These are phyloP conservation scores for Actinemys pallida DNA, from an alignment of 2,113 vertebrate genomes.

Conservation along the genomic window DNA sequence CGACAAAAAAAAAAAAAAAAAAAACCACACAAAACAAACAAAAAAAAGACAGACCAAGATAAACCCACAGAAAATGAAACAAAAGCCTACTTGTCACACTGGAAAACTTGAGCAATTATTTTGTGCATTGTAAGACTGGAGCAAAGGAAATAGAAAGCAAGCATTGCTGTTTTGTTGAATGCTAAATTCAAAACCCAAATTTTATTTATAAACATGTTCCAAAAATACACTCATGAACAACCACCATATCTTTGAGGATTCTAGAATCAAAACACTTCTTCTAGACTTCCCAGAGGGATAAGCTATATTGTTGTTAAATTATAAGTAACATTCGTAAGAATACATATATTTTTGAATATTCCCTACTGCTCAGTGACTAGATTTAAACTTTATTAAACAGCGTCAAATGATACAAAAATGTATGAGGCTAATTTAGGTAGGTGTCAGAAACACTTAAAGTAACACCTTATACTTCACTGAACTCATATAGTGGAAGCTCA, in stretches of 20 bases:
- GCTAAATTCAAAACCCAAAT: background rate
- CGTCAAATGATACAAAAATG: background rate
- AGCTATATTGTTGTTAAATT: background rate
- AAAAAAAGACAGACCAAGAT: background rate
- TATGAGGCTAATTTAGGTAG: background rate
- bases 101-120: background rate
- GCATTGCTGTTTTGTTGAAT: background rate
- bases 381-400: background rate
- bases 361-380: fast-evolving
- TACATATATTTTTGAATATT: fast-evolving
- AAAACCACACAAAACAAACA: no score
- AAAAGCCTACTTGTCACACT: background rate
- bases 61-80: background rate
- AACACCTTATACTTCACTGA: background rate
- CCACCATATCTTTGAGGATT: background rate
- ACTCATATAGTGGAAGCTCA: background rate
- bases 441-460: background rate
- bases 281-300: background rate
- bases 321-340: background rate
- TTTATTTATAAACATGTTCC: fast-evolving
- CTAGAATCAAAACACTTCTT: background rate
- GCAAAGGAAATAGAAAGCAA: background rate
- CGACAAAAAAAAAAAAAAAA: background rate
- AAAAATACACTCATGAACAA: background rate
- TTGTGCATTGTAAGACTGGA: background rate